phyloP scores from a whole-genome alignment of 2,113 vertebrate genomes.

The Gadus chalcogrammus region DNA sequence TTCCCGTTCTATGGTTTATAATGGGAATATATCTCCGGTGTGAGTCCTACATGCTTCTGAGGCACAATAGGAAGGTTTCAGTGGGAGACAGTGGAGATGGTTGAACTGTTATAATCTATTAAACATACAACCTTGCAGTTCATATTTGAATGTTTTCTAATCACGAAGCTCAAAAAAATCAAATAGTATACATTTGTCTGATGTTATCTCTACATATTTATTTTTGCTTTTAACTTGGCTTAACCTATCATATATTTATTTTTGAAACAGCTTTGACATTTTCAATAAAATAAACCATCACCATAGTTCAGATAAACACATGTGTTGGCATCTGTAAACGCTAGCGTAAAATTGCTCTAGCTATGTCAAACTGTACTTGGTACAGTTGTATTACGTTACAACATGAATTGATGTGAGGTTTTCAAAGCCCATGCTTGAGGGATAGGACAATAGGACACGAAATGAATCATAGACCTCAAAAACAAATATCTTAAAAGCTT shows the following conservation, averaged over 20 bases:
- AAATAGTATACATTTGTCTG: neutral
- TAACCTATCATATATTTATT: no score
- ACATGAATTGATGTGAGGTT: no score
- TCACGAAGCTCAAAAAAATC: neutral
- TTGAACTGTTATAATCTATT: neutral
- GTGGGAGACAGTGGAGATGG: neutral
- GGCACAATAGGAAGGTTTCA: neutral
- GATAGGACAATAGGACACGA: no score
- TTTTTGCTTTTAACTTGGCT: neutral
- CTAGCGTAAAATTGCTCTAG: no score
- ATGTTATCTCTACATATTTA: neutral
- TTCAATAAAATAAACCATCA: no score
- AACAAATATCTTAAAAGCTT: slow-evolving; percentile 33
- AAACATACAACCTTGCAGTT: neutral
- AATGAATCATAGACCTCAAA: neutral
- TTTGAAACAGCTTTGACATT: no score
- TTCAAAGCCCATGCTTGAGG: no score
- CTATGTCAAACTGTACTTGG: no score
- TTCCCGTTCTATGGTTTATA: slow-evolving; percentile 32
- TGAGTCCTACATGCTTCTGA: neutral
- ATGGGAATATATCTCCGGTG: slow-evolving; percentile 3
- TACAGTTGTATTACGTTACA: no score
- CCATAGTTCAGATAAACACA: no score
- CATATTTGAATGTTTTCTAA: neutral
- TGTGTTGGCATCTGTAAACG: no score